These are phyloP conservation scores for Holothuria scabra DNA, from an alignment of 53 echinoderm and acorn worm genomes.

Conservation along the genomic window DNA sequence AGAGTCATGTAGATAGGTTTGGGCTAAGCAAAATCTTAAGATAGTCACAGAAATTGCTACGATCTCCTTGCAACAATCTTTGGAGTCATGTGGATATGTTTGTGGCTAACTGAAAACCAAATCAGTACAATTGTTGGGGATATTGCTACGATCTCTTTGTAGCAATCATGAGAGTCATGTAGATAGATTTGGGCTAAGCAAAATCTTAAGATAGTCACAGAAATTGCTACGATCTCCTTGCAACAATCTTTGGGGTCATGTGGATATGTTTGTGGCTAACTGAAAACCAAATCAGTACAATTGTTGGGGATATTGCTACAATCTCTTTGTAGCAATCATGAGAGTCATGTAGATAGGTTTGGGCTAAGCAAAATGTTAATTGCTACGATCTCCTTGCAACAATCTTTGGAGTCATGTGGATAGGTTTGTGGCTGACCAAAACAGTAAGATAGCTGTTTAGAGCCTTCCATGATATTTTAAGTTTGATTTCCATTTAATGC, in stretches of 20 bases:
- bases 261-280: constrained; percentile 90
- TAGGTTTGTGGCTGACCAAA: constrained; percentile 66
- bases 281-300: too few species aligned
- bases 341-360: constrained; percentile 94
- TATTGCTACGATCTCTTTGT: constrained; percentile 94
- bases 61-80: constrained; percentile 85
- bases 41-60: constrained; percentile 95
- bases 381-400: constrained; percentile 93
- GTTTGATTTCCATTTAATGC: too few species aligned
- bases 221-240: constrained; percentile 91
- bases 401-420: constrained; percentile 86
- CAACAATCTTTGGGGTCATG: constrained; percentile 85
- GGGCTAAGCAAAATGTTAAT: too few species aligned
- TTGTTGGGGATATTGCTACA: constrained; percentile 96
- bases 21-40: too few species aligned
- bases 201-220: constrained; percentile 97
- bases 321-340: constrained; percentile 82
- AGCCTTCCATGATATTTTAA: too few species aligned
- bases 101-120: too few species aligned
- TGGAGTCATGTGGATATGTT: constrained; percentile 92
- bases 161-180: constrained; percentile 84
- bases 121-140: constrained; percentile 96
- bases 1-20: constrained; percentile 94
- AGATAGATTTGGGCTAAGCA: constrained; percentile 86
- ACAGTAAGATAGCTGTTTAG: too few species aligned